These are phyloP conservation scores for Oryzias sinensis DNA, from an alignment of 2,797 vertebrate genomes.

Conservation along the genomic window DNA sequence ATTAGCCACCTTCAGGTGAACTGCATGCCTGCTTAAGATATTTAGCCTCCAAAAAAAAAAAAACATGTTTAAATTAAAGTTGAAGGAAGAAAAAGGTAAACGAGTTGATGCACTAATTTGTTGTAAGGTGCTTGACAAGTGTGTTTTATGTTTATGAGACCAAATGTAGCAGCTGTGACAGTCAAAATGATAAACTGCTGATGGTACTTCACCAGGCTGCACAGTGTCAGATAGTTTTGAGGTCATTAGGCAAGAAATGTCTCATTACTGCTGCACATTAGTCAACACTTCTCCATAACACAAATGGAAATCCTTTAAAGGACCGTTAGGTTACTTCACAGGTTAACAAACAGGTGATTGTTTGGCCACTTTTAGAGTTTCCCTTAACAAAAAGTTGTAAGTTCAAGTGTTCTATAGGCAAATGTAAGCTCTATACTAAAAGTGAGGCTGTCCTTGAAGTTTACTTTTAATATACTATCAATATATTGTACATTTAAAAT, in stretches of 20 bases:
- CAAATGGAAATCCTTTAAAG: not conserved
- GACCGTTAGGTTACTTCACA: not conserved
- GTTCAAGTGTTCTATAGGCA: too few species aligned
- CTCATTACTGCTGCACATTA: not conserved
- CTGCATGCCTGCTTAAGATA: not conserved
- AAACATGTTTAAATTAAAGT: not conserved
- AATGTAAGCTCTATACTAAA: too few species aligned
- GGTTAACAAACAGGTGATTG: too few species aligned
- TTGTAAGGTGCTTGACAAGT: too few species aligned
- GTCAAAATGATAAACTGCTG: not conserved
- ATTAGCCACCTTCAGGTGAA: constrained; percentile 21
- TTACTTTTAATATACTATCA: too few species aligned
- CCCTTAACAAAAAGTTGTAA: too few species aligned
- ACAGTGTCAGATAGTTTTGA: not conserved
- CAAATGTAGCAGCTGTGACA: not conserved
- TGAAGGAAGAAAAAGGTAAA: too few species aligned
- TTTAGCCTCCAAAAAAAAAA: not conserved
- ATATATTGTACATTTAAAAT: too few species aligned
- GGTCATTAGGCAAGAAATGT: constrained; percentile 9
- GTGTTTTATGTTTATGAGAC: too few species aligned
- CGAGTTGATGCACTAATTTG: too few species aligned
- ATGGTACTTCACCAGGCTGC: not conserved
- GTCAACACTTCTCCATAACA: not conserved
- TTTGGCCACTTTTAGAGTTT: too few species aligned
- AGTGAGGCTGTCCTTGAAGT: too few species aligned